Base-by-base conservation (phyloP, 2,888 invertebrate genomes). In the Mamestra brassicae region DNA sequence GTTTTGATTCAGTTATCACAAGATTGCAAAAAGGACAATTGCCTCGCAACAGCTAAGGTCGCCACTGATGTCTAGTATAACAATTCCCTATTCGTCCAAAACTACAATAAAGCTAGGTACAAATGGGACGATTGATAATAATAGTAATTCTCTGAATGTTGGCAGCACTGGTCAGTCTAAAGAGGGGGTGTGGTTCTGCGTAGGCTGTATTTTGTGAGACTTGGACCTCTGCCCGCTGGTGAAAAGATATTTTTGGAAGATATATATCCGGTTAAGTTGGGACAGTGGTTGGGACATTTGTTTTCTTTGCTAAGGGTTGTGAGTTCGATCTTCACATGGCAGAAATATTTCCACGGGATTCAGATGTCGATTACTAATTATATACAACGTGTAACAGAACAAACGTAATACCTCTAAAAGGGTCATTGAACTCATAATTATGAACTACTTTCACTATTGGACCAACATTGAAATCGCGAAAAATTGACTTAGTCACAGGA, bases 221-320 rank as follows among this genome's bases (percentile, higher is more conserved):
- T 81, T 81, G 81, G 81, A 82, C 47, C 50, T 52, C 62, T 81
- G 81, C 81, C 81, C 81, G 47, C 10, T 57, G 15, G 58, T 74
- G n/a, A 52, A 65, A 63, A 71, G 45, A 71, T 71, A 72, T 82
- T 82, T 63, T 82, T 63, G 45, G 10, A 71, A 78, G 74, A 66
- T 57, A 66, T 74, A 71, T 74, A 66, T 63, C 57, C 11, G 54
- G 15, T 11, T 65, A 7, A 36, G 47, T 60, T n/a, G 26, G 36
- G 7, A 10, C 42, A 45, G 42, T 52, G 8, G 58, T 61, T 17
- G 7, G 17, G 11, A 2, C 17, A 10, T 50, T 26, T 1, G n/a
- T 11, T 26, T 67, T 58, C 52, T 63, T 42, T 15, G 10, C 17
- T 62, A n/a, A 50, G 11, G 7, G 45, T 26, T 11, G 11, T 15